Percentiles rank a stretch among this genome's conserved stretches.
phyloP scores from a whole-genome alignment of 2,113 vertebrate species.

The Fukomys damarensis region DNA sequence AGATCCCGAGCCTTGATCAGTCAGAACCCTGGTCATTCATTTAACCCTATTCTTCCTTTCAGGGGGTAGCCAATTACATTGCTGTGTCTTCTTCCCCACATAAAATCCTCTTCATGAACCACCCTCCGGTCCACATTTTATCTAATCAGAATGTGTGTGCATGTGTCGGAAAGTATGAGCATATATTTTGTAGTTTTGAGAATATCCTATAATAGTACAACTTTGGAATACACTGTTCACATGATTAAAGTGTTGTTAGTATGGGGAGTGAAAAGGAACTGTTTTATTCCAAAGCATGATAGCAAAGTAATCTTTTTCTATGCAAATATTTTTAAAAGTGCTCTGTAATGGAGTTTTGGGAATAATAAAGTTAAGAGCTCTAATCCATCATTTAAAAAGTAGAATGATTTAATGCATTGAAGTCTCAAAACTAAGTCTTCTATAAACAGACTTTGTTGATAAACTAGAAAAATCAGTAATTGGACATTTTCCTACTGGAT shows the following conservation, averaged over 20 bases:
- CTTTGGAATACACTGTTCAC: neutral
- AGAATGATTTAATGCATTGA: slow-evolving; percentile 66
- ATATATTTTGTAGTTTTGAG: neutral
- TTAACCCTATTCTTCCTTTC: neutral
- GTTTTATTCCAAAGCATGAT: neutral
- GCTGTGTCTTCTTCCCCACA: neutral
- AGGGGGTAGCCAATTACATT: neutral
- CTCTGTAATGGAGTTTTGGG: slow-evolving; percentile 42
- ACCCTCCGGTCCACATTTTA: neutral
- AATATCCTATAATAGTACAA: neutral
- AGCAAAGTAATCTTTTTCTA: slow-evolving; percentile 54
- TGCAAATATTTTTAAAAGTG: slow-evolving; percentile 53
- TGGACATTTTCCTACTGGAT: slow-evolving; percentile 60
- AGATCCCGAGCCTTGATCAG: neutral
- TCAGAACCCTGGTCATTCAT: neutral
- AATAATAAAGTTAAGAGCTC: slow-evolving; percentile 63
- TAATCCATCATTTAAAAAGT: slow-evolving; percentile 69
- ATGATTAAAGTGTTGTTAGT: neutral
- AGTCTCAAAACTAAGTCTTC: slow-evolving; percentile 65
- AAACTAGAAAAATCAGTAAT: slow-evolving; percentile 68
- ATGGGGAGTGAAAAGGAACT: neutral
- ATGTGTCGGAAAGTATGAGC: fast-evolving
- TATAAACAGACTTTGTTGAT: slow-evolving; percentile 68
- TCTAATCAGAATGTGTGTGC: neutral
- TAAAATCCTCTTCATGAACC: neutral